Base-by-base conservation (phyloP, 2,113 vertebrate species). In the Lota lota region DNA sequence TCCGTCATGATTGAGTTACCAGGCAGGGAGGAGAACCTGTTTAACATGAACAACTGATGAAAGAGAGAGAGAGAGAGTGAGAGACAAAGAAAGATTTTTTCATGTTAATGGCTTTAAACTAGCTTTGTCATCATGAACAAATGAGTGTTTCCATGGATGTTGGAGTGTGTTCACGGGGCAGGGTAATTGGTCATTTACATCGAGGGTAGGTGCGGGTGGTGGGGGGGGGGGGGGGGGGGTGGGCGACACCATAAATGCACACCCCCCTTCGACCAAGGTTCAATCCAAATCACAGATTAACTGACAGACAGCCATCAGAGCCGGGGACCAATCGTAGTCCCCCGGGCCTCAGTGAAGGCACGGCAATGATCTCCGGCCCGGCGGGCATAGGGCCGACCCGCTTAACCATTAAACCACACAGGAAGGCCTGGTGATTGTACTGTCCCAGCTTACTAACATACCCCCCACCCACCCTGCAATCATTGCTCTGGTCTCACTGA, bases 241-340 rank as follows among this genome's bases (percentile, higher is more conserved):
- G 10, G 21, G 22, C 22, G 1, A 10, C 2, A 16, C 24, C 17
- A 22, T 72, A 58, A 68, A 74, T 64, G 24, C 40, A 8, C 2
- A 36, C 47, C 20, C 22, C 21, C 14, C 47, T 63, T 20, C 14
- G 2, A 47, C 61, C 20, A 14, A 18, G 53, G 62, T 73, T 76
- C 54, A 51, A n/a, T 73, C 56, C 22, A 33, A 69, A 78, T 86
- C 65, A 87, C 83, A 83, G 76, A 85, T 84, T 84, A 84, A 84
- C 83, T 61, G 74, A 47, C 40, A 47, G 40, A 8, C 40, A 14
- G 73, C 68, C 22, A 58, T 77, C 70, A 76, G 50, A 75, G 64
- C 76, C 77, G 77, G 10, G 16, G 53, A 18, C 40, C 40, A 47
- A 8, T 47, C 40, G 10, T 5, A 11, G 8, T 5, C 2, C 6